These are phyloP conservation scores for Aurelia sp. DNA, from an alignment of 30 jellyfish, hydroid and myxozoan genomes.

Conservation along the genomic window DNA sequence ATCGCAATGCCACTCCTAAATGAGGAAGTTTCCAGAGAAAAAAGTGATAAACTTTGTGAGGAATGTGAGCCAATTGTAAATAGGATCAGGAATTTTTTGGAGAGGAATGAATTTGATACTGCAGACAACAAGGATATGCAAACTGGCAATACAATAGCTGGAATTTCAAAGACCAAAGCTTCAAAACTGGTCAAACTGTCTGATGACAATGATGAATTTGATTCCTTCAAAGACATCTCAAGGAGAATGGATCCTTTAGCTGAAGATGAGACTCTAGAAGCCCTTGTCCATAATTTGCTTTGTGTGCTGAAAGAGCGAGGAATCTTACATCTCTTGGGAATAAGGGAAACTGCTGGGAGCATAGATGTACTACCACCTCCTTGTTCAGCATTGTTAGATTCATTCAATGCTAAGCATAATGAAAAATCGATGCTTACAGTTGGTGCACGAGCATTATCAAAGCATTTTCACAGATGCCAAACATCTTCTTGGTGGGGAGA, in stretches of 20 bases:
- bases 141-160: neutral
- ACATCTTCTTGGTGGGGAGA: conserved; percentile 86
- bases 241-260: no score
- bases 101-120: no score
- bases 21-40: conserved; percentile 46
- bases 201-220: neutral
- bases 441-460: conserved; percentile 94
- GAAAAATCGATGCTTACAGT: conserved; percentile 66
- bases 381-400: conserved; percentile 26
- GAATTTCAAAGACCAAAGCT: neutral
- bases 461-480: conserved; percentile 79
- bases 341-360: conserved; percentile 82
- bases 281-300: conserved; percentile 7
- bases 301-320: conserved; percentile 49
- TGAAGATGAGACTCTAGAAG: neutral
- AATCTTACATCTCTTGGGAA: conserved; percentile 67
- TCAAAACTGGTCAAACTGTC: neutral
- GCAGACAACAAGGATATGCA: neutral
- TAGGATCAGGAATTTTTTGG: neutral
- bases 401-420: conserved; percentile 45
- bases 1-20: conserved; percentile 12
- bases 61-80: conserved; percentile 23
- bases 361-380: conserved; percentile 65
- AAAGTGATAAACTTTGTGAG: conserved; percentile 1
- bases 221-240: no score